Conservation (phyloP, 2,888 invertebrate species). For the Ectemnius lituratus region DNA sequence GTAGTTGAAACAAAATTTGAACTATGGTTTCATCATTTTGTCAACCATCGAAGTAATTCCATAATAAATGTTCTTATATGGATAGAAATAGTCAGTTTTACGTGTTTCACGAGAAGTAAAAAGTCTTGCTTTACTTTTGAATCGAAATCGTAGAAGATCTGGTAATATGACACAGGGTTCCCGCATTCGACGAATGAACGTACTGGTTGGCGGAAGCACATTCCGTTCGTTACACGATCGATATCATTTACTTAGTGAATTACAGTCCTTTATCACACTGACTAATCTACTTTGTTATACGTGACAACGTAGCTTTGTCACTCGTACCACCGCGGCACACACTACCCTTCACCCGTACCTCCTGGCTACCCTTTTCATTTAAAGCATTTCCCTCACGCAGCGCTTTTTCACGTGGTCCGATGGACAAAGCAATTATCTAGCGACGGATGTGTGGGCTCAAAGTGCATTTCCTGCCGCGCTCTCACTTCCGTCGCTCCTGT, state of each 20-base stretch:
- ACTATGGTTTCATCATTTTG: not conserved
- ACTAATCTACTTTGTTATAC: conserved; percentile 75
- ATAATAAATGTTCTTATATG: no score
- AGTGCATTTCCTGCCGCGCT: conserved; percentile 13
- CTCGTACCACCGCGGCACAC: conserved; percentile 59
- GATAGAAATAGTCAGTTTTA: not conserved
- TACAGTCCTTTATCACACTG: conserved; percentile 73
- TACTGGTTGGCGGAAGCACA: conserved; percentile 25
- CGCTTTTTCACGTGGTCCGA: conserved; percentile 36
- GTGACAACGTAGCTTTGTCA: conserved; percentile 73
- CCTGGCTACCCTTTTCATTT: conserved; percentile 32
- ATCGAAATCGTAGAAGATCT: not conserved
- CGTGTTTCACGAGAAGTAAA: not conserved
- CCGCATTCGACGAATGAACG: conserved; percentile 12
- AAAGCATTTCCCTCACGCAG: conserved; percentile 43
- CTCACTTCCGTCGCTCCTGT: conserved; percentile 13
- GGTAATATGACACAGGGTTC: not conserved
- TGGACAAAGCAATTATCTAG: conserved; percentile 10
- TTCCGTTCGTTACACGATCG: conserved; percentile 71
- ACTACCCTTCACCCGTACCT: conserved; percentile 35
- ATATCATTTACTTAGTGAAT: conserved; percentile 75
- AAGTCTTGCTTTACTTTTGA: not conserved
- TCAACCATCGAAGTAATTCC: no score
- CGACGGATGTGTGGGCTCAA: conserved; percentile 20
- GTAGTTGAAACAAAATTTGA: not conserved